These are phyloP conservation scores for Acholoe squamosa DNA, from an alignment of 2,888 invertebrate genomes.

Conservation along the genomic window DNA sequence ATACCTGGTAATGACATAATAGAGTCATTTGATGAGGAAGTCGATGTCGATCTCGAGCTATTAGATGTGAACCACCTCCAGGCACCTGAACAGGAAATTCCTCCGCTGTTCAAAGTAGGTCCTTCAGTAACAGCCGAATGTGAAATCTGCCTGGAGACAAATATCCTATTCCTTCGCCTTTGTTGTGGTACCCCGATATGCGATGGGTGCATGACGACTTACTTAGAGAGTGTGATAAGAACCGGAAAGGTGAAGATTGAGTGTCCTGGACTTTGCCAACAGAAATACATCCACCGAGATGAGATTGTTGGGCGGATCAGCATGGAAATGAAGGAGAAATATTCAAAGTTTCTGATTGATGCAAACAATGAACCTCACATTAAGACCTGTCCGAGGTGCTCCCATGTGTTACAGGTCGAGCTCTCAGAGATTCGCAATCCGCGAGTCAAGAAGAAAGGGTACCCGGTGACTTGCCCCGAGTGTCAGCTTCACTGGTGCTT, in stretches of 20 bases:
- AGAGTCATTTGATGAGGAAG: background rate
- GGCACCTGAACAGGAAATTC: background rate
- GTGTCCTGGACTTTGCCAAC: constrained; percentile 80
- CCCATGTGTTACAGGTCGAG: constrained; percentile 73
- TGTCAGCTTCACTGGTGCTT: constrained; percentile 83
- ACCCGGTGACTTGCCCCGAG: constrained; percentile 77
- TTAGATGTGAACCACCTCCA: background rate
- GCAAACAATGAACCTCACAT: constrained; percentile 81
- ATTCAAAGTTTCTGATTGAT: constrained; percentile 79
- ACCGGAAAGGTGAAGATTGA: constrained; percentile 77
- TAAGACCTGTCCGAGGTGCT: constrained; percentile 83
- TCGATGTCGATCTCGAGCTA: background rate
- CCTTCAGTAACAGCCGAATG: constrained; percentile 57
- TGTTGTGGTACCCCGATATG: constrained; percentile 82
- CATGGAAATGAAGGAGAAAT: constrained; percentile 77
- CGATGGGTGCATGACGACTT: constrained; percentile 78
- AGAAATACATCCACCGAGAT: constrained; percentile 78
- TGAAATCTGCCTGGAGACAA: constrained; percentile 61
- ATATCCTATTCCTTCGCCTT: constrained; percentile 69
- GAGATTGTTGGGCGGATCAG: constrained; percentile 80
- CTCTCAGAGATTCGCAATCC: constrained; percentile 26
- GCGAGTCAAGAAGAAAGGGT: constrained; percentile 70
- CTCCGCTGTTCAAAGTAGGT: constrained; percentile 61
- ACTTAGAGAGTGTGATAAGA: constrained; percentile 73
- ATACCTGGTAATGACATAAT: background rate